Evolutionary conservation across 2,113 vertebrate species (phyloP), one percentile per base, ranked within the genome.

Genomic region (Cephalopterus ornatus): DNA sequence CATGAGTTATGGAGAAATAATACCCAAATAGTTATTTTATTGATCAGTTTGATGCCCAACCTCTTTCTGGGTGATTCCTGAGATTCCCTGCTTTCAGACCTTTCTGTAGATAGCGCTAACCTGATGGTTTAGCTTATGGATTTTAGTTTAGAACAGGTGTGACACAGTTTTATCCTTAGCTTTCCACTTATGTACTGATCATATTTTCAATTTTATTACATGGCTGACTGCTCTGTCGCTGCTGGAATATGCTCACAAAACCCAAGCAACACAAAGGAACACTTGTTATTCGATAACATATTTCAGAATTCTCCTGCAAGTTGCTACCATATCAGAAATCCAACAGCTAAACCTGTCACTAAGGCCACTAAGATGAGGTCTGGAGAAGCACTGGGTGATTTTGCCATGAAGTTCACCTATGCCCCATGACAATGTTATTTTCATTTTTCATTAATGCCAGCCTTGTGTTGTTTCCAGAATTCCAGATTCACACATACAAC

Each of bases 401-500:
- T 50, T 73, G n/a, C 35, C 33, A 15, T 52, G 65, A 58, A 47
- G 9, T 53, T 88, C 50, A 44, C 32, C 37, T 28, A 2, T 56
- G 61, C 28, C 30, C 56, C 46, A 11, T 39, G 11, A 10, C 39
- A 17, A 6, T 15, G 18, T 30, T 59, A 4, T 13, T 80, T 63
- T 59, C 28, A 6, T 32, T 53, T 37, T 67, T 55, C 50, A 33
- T 35, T 37, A 16, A 22, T 24, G 28, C 5, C 76, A 82, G 22
- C 6, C 22, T 14, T 18, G 56, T 14, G 19, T 8, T 19, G 4
- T 44, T 79, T 19, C 24, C 67, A 41, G n/a, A 44, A 62, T 33
- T 67, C 5, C 35, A 30, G 28, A 37, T 75, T 16, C n/a, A 35
- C 2, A 0, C 1, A 1, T 18, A 5, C 16, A 44, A 0, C 17